A percentile compares a stretch with the other conserved stretches of the same genome.
Conservation (phyloP, 1,140 invertebrate species). For the Drosophila nannoptera region DNA sequence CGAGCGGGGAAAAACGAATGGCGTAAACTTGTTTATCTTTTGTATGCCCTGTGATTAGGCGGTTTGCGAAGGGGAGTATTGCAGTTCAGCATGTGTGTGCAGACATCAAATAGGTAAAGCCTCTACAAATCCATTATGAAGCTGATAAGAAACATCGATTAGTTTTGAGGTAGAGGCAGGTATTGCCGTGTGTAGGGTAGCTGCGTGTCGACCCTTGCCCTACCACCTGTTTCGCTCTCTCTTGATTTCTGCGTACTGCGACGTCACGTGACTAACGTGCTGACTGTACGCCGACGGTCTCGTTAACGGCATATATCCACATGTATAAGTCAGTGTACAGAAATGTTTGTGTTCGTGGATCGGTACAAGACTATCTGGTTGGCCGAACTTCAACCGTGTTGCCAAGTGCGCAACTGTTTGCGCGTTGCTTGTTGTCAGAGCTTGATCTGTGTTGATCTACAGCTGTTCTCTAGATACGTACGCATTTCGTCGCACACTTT, state of each 20-base stretch:
- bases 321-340: constrained; percentile 1
- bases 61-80: background rate
- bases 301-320: constrained; percentile 48
- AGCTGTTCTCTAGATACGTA: constrained; percentile 7
- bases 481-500: background rate
- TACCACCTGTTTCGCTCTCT: background rate
- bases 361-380: constrained; percentile 10
- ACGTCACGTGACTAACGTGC: constrained; percentile 17
- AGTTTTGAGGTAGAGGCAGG: background rate
- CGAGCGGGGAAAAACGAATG: constrained; percentile 16
- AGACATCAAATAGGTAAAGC: no score
- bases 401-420: constrained; percentile 5
- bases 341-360: background rate
- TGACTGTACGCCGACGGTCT: constrained; percentile 44
- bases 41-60: background rate
- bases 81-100: background rate
- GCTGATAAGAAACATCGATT: no score
- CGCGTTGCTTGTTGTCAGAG: background rate
- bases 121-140: no score
- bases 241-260: constrained; percentile 1
- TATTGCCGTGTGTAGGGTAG: background rate
- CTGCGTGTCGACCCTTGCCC: background rate
- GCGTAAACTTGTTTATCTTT: constrained; percentile 42
- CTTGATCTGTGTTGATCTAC: constrained; percentile 9
- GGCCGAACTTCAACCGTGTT: constrained; percentile 35